These are phyloP conservation scores for Falco novaeseelandiae DNA, from an alignment of 2,797 vertebrate genomes.

Conservation along the genomic window DNA sequence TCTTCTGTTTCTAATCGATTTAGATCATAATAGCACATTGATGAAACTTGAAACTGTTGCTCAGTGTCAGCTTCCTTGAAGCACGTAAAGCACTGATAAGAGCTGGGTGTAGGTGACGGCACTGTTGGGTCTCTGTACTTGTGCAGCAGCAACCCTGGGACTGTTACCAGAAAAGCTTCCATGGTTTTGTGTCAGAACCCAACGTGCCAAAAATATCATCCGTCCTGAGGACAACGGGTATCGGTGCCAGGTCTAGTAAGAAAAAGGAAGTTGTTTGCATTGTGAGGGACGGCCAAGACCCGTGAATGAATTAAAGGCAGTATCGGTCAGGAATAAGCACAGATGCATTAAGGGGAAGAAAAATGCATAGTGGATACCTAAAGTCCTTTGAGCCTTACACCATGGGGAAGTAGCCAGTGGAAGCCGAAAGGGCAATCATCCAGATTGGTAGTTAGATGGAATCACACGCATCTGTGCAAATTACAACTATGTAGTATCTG, in stretches of 20 bases:
- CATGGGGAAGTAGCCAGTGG: not conserved
- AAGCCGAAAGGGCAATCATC: not conserved
- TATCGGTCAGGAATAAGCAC: not conserved
- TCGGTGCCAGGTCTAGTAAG: not conserved
- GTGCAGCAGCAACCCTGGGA: not conserved
- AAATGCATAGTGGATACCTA: not conserved
- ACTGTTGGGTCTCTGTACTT: too few relatives aligned
- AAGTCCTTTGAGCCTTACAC: not conserved
- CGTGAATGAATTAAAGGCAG: not conserved
- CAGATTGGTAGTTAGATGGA: not conserved
- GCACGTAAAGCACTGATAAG: not conserved
- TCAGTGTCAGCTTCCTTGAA: not conserved
- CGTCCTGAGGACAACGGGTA: not conserved
- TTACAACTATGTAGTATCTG: not conserved
- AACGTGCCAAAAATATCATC: not conserved
- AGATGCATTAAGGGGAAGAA: not conserved
- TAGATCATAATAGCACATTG: not conserved
- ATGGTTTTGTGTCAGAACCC: not conserved
- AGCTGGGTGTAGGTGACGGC: not conserved
- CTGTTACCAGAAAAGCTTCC: not conserved
- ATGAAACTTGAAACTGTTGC: not conserved
- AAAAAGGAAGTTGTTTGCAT: not conserved
- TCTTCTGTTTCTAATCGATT: not conserved
- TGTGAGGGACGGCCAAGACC: not conserved
- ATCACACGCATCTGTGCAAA: not conserved